Evolutionary conservation across 2,113 vertebrate species (phyloP).

Genomic region (Pygoscelis antarcticus): DNA sequence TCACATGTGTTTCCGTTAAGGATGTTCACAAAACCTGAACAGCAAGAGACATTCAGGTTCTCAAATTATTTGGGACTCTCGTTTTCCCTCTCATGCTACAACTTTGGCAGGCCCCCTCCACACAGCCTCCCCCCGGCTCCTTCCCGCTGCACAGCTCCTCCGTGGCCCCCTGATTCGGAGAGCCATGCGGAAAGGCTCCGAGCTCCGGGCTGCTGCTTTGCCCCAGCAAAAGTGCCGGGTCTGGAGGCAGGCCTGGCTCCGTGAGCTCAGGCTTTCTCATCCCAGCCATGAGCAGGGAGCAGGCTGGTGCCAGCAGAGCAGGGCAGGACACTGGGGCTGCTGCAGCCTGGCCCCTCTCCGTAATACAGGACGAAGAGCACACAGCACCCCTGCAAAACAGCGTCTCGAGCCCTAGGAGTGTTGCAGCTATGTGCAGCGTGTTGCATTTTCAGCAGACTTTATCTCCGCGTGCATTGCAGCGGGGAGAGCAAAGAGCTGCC

Average conservation of each 20-base stretch:
- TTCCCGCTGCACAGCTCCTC: rapidly evolving
- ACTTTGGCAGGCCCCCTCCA: not conserved
- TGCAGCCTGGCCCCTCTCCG: rapidly evolving
- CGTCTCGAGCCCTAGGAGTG: not conserved
- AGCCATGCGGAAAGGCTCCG: rapidly evolving
- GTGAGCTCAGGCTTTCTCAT: not conserved
- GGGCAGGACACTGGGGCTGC: not conserved
- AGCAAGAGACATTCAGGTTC: constrained; percentile 45
- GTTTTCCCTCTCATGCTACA: not conserved
- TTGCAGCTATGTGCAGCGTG: not conserved
- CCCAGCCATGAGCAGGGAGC: not conserved
- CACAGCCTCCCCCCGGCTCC: not conserved
- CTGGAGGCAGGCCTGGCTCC: not conserved
- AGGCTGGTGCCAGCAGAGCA: not conserved
- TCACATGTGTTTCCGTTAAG: constrained; percentile 68
- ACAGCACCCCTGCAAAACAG: not conserved
- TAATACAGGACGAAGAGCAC: not conserved
- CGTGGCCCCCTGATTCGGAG: not conserved
- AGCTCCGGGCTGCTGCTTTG: not conserved
- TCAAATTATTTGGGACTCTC: constrained; percentile 35
- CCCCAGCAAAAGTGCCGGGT: not conserved
- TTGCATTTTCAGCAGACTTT: not conserved
- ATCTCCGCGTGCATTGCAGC: rapidly evolving
- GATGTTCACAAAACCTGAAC: constrained; percentile 55
- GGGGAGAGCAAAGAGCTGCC: rapidly evolving